Evolutionary conservation across 1,140 invertebrate genomes (phyloP).

Genomic region (Tetragnatha versicolor): DNA sequence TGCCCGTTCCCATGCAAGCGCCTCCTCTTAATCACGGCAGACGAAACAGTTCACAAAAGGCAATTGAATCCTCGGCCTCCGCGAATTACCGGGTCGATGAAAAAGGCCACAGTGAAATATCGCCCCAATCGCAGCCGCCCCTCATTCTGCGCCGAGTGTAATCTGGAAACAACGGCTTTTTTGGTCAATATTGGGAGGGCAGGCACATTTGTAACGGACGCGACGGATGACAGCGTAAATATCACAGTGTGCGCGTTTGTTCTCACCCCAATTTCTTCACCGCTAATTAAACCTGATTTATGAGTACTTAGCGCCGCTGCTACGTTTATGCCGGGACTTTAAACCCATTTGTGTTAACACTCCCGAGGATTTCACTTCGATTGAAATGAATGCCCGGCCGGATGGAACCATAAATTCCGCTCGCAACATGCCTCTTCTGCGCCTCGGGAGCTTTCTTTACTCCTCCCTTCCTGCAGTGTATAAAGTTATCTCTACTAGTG

Average conservation of each 20-base stretch:
- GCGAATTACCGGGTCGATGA: conserved; percentile 29
- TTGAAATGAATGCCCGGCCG: no score
- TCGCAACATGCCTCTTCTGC: no score
- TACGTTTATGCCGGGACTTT: background rate
- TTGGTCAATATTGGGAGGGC: conserved; percentile 50
- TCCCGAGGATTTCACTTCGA: no score
- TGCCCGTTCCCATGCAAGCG: background rate
- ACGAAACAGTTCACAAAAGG: conserved; percentile 28
- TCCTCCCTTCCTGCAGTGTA: no score
- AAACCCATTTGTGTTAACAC: no score
- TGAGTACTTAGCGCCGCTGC: conserved; percentile 37
- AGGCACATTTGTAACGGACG: conserved; percentile 49
- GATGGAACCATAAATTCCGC: no score
- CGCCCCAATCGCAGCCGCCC: conserved; percentile 45
- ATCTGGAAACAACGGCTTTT: conserved; percentile 50
- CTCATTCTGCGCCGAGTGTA: conserved; percentile 46
- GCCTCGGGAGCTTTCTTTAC: no score
- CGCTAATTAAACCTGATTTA: conserved; percentile 49
- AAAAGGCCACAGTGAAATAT: conserved; percentile 47
- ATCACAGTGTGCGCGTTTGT: conserved; percentile 38
- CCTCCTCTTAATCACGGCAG: background rate
- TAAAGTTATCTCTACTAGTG: no score
- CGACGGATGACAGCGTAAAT: conserved; percentile 46
- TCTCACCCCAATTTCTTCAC: conserved; percentile 24
- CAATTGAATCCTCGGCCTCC: conserved; percentile 23